Percentiles rank a stretch among this genome's conserved stretches.
Conservation (phyloP, 2,888 invertebrate genomes). For the Salticus scenicus region DNA sequence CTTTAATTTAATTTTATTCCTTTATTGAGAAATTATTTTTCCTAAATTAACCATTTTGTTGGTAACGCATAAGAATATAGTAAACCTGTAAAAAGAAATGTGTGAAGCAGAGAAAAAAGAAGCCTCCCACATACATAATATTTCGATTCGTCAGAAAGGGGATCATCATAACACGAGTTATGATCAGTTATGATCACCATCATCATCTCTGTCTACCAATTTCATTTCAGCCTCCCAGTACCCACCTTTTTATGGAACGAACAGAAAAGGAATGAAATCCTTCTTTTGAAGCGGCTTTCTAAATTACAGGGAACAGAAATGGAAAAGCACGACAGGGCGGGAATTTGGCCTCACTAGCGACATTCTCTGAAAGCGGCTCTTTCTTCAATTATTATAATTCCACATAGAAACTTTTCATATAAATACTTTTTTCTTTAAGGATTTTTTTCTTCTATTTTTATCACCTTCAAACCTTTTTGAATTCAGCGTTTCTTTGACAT, state of each 20-base stretch:
- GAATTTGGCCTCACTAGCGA: neutral
- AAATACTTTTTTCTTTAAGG: neutral
- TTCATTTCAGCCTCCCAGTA: neutral
- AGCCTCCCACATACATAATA: neutral
- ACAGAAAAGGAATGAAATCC: neutral
- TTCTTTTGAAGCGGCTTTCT: neutral
- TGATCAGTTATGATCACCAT: neutral
- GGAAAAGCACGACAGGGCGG: neutral
- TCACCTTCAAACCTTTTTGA: too few relatives aligned
- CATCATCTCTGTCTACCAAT: neutral
- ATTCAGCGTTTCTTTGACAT: too few relatives aligned
- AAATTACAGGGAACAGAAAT: neutral
- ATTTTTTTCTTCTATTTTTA: neutral
- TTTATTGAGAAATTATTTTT: too few relatives aligned
- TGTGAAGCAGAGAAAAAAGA: neutral
- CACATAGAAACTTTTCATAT: neutral
- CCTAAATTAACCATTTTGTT: too few relatives aligned
- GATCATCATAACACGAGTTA: neutral
- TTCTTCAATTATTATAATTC: constrained; percentile 8
- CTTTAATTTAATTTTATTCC: too few relatives aligned
- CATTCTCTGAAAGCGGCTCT: neutral
- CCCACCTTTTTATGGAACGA: neutral
- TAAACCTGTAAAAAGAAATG: too few relatives aligned
- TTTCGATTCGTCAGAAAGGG: neutral
- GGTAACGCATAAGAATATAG: too few relatives aligned